A percentile compares a stretch with the other conserved stretches of the same genome.
These are phyloP conservation scores for Bimastos eiseni DNA, from an alignment of 2,888 invertebrate genomes.

Conservation along the genomic window DNA sequence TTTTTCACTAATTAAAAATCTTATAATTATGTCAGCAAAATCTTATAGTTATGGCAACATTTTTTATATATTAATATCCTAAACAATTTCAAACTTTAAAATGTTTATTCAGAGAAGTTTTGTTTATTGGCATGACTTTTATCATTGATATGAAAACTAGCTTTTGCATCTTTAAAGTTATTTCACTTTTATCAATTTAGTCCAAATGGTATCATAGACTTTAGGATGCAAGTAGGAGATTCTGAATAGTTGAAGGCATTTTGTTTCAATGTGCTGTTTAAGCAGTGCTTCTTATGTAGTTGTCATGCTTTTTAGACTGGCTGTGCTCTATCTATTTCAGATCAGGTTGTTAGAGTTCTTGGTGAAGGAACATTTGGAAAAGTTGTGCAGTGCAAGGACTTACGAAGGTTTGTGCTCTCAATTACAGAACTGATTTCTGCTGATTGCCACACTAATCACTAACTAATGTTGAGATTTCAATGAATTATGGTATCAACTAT, in stretches of 20 bases:
- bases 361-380: constrained; percentile 99
- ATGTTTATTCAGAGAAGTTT: not conserved
- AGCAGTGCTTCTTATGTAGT: not conserved
- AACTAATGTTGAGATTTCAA: not conserved
- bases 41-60: not conserved
- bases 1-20: not conserved
- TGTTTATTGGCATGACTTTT: not conserved
- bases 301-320: not conserved
- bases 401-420: constrained; percentile 75
- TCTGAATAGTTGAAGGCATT: not conserved
- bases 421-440: not conserved
- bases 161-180: not conserved
- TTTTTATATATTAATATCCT: not conserved
- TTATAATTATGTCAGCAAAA: not conserved
- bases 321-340: constrained; percentile 68
- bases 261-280: not conserved
- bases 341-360: constrained; percentile 95
- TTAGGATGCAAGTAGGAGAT: not conserved
- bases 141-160: not conserved
- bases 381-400: constrained; percentile 96
- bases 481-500: not conserved
- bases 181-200: not conserved
- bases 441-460: not conserved
- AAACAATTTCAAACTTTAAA: not conserved
- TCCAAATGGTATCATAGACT: not conserved